Evolutionary conservation across 2,113 vertebrate species (phyloP).

Genomic region (Tachuris rubrigastra): DNA sequence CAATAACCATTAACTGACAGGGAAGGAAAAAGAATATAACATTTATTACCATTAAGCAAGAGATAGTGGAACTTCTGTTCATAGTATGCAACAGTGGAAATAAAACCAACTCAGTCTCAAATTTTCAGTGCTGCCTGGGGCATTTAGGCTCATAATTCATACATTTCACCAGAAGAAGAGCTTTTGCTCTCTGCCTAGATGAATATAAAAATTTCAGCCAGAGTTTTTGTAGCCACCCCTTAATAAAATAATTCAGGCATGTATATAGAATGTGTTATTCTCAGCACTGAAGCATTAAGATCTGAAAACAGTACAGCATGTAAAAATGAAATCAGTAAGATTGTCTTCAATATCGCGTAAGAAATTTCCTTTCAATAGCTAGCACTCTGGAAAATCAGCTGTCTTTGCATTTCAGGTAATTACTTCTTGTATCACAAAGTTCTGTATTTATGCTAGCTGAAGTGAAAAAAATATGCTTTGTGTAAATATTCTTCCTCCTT

Average conservation of each 20-base stretch:
- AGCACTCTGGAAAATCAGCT: constrained; percentile 45
- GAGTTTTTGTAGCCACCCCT: background rate
- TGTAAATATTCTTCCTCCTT: constrained; percentile 56
- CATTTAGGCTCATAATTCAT: background rate
- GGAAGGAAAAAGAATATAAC: background rate
- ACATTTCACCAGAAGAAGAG: background rate
- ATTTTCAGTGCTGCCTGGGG: background rate
- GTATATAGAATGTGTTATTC: constrained; percentile 15
- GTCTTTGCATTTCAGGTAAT: constrained; percentile 52
- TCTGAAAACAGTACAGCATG: background rate
- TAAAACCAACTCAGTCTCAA: background rate
- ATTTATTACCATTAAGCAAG: background rate
- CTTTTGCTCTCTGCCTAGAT: background rate
- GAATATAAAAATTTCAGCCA: background rate
- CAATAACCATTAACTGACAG: constrained; percentile 12
- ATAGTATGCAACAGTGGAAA: background rate
- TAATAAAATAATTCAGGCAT: constrained; percentile 43
- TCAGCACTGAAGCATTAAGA: constrained; percentile 14
- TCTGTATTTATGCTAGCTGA: constrained; percentile 45
- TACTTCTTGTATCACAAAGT: constrained; percentile 1
- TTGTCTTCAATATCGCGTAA: background rate
- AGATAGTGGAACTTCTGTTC: background rate
- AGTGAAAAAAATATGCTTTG: constrained; percentile 30
- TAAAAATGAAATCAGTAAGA: constrained; percentile 42
- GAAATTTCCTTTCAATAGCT: constrained; percentile 23